These are phyloP conservation scores for Diadumene lineata DNA, from an alignment of 92 coral and sea anemone genomes.

Conservation along the genomic window DNA sequence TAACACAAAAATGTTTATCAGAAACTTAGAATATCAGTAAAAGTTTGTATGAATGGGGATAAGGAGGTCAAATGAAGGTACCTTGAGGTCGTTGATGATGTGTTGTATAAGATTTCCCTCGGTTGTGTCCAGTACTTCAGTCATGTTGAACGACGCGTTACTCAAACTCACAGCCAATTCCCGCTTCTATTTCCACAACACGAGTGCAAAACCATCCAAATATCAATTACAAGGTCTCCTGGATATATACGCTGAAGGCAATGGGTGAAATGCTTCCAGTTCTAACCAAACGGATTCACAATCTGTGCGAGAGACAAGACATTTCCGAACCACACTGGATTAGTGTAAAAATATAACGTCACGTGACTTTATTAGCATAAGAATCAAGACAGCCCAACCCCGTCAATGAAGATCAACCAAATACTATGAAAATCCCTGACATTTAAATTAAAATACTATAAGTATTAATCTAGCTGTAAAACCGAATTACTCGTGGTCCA, in stretches of 20 bases:
- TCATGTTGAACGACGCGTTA: conserved; percentile 32
- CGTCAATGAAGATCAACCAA: neutral
- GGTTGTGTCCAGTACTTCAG: conserved; percentile 41
- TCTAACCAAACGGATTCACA: conserved; percentile 28
- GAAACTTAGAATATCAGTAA: conserved; percentile 1
- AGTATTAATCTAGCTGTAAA: neutral
- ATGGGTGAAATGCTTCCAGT: neutral
- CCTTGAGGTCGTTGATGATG: conserved; percentile 97
- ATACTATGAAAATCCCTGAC: neutral
- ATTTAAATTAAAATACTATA: neutral
- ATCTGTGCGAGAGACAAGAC: conserved; percentile 22
- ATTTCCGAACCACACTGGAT: conserved; percentile 35
- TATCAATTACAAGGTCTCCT: neutral
- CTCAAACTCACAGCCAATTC: neutral
- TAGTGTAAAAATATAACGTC: conserved; percentile 42
- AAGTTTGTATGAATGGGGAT: conserved; percentile 10
- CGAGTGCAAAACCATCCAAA: conserved; percentile 5
- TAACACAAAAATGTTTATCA: conserved; percentile 9
- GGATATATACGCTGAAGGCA: conserved; percentile 5
- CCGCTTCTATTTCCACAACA: conserved; percentile 9
- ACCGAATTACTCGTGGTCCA: neutral
- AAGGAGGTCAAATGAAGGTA: conserved; percentile 36
- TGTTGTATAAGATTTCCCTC: conserved; percentile 93
- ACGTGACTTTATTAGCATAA: conserved; percentile 38
- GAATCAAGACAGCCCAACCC: conserved; percentile 24